A percentile compares a stretch with the other conserved stretches of the same genome.
phyloP scores from a whole-genome alignment of 2,113 vertebrate genomes.

The Erythrocercus mccallii region DNA sequence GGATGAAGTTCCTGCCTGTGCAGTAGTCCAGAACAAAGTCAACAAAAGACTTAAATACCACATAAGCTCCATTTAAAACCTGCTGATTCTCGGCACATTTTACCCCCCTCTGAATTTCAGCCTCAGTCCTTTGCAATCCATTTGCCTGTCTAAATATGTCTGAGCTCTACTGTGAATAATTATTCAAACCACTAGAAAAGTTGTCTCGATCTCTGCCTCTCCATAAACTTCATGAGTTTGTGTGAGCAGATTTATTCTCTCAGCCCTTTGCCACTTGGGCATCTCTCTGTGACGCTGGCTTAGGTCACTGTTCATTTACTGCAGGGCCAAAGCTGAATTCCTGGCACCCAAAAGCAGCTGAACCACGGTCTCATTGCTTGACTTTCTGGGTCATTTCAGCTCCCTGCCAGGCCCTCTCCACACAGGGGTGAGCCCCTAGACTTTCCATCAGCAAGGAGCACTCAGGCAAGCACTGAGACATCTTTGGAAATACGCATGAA shows the following conservation, averaged over 20 bases:
- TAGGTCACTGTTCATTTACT: neutral
- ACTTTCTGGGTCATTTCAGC: neutral
- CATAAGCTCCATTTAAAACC: constrained; percentile 13
- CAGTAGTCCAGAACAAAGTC: constrained; percentile 14
- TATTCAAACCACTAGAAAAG: neutral
- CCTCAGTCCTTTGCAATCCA: neutral
- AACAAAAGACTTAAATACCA: constrained; percentile 37
- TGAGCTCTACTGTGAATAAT: neutral
- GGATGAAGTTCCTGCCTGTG: neutral
- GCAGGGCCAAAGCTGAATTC: neutral
- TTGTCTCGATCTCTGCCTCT: neutral
- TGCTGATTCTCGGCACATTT: constrained; percentile 6
- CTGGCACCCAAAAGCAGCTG: neutral
- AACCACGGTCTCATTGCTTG: neutral
- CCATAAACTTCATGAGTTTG: neutral
- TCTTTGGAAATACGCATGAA: neutral
- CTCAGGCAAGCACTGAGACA: neutral
- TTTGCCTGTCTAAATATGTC: neutral
- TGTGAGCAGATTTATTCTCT: neutral
- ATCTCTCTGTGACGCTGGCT: neutral
- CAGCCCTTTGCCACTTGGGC: neutral
- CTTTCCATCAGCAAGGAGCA: neutral
- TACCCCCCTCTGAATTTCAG: constrained; percentile 7
- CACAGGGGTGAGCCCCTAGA: neutral
- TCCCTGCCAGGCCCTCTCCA: neutral